Evolutionary conservation across 2,797 vertebrate species (phyloP), one percentile per base, ranked within the genome.

Genomic region (Sternotherus odoratus): DNA sequence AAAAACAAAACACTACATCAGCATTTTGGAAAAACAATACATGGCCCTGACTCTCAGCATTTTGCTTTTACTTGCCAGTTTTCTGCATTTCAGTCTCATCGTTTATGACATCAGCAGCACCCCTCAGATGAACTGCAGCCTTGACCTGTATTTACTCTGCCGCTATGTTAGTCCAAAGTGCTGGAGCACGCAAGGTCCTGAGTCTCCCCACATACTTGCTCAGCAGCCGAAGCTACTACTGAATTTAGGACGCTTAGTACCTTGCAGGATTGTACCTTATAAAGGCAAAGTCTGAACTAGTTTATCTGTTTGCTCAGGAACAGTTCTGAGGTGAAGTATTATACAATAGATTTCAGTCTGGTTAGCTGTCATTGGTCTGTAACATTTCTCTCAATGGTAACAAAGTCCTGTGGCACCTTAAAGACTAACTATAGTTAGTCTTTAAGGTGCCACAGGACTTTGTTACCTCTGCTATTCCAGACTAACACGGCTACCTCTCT

Each of bases 91-190:
- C 6, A 3, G 53, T 91, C 95, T 91, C 87, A 60, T 43, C 89
- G 74, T 49, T 81, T 66, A 17, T 53, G 74, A 91, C 83, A 88
- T 88, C 82, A 87, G 8, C 15, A 72, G 23, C 33, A 85, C 51
- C 89, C 94, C 95, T 93, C 84, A 83, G 8, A 21, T 82, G 94
- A 95, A 90, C 96, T 94, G 87, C 84, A 94, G 39, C 80, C 89
- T 83, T 93, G 79, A 89, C 53, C 87, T 91, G 83, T 43, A 50
- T 83, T 91, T 92, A 66, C 60, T 91, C 53, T 85, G 39, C 28
- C 39, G 43, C 66, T 78, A 33, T 53, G 48, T 82, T 94, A 56
- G 24, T 10, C 54, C 2, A 87, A 91, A 43, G 33, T 1, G 1
- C 82, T 90, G 56, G n/a, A 75, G 75, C 24, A 79, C 39, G 8